Conservation (phyloP, 2,797 vertebrate genomes). For the Poecilia gillii region DNA sequence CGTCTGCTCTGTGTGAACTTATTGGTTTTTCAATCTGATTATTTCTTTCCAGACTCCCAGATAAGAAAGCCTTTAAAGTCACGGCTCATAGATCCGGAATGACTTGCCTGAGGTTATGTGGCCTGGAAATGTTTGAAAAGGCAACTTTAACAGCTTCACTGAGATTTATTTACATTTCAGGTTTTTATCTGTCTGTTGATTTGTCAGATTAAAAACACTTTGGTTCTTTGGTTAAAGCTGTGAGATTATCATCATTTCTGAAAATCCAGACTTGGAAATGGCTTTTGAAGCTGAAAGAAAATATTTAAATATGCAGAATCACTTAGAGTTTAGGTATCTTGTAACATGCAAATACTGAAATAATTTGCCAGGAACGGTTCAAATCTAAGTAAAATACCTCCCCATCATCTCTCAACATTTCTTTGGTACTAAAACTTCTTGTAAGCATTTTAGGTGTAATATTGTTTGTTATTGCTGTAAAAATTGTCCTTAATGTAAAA, state of each 20-base stretch:
- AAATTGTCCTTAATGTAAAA: not conserved
- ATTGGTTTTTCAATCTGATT: constrained; percentile 1
- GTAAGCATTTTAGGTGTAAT: not conserved
- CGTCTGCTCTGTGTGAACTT: not conserved
- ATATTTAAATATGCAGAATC: not conserved
- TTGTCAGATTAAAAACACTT: not conserved
- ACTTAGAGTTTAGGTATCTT: not conserved
- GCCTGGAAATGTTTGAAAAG: not conserved
- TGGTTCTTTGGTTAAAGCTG: not conserved
- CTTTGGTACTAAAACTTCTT: not conserved
- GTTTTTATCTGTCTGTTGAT: not conserved
- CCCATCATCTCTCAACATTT: not conserved
- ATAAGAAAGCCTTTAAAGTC: not conserved
- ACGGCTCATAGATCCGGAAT: constrained; percentile 2
- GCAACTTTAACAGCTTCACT: not conserved
- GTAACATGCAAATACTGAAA: not conserved
- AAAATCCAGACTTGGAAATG: not conserved
- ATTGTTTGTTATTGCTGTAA: not conserved
- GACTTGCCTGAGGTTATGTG: not conserved
- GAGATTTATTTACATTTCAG: not conserved
- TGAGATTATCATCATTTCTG: not conserved
- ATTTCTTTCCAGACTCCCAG: constrained; percentile 10
- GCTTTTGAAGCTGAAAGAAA: not conserved
- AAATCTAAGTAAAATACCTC: not conserved
- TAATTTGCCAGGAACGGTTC: not conserved